phyloP scores from a whole-genome alignment of 2,888 invertebrate species.

The Acronicta alni region DNA sequence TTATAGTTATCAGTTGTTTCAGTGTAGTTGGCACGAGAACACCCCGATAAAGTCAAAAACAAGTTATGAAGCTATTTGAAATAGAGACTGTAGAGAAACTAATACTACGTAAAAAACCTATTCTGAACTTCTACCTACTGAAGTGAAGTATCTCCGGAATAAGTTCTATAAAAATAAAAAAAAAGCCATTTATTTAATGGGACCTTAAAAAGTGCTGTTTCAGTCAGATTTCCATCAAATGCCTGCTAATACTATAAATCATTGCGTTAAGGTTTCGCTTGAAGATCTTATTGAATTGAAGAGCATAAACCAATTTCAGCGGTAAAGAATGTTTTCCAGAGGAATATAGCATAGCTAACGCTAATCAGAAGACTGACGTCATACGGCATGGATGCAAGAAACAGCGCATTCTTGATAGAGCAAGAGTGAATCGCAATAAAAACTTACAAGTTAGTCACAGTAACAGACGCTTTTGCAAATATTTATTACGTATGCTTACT shows the following conservation, averaged over 20 bases:
- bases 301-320: not conserved
- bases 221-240: not conserved
- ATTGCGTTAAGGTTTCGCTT: not conserved
- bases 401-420: constrained; percentile 19
- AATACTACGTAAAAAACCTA: not conserved
- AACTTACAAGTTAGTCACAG: not conserved
- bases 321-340: constrained; percentile 17
- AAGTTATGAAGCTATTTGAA: constrained; percentile 36
- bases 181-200: too few relatives aligned
- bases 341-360: constrained; percentile 4
- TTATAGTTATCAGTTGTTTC: constrained; percentile 29
- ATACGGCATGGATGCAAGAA: constrained; percentile 16
- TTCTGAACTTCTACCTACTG: too few relatives aligned
- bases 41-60: constrained; percentile 43
- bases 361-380: constrained; percentile 23
- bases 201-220: not conserved
- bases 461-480: too few relatives aligned
- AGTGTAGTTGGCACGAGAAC: constrained; percentile 31
- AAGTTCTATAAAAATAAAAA: too few relatives aligned
- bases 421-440: not conserved
- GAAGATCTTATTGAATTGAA: not conserved
- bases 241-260: not conserved
- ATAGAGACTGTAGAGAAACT: constrained; percentile 23
- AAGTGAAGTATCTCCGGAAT: too few relatives aligned
- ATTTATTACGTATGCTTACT: too few relatives aligned